Percentiles rank a stretch among this genome's conserved stretches.
These are phyloP conservation scores for Trachemys scripta DNA, from an alignment of 2,113 vertebrate species.

Conservation along the genomic window DNA sequence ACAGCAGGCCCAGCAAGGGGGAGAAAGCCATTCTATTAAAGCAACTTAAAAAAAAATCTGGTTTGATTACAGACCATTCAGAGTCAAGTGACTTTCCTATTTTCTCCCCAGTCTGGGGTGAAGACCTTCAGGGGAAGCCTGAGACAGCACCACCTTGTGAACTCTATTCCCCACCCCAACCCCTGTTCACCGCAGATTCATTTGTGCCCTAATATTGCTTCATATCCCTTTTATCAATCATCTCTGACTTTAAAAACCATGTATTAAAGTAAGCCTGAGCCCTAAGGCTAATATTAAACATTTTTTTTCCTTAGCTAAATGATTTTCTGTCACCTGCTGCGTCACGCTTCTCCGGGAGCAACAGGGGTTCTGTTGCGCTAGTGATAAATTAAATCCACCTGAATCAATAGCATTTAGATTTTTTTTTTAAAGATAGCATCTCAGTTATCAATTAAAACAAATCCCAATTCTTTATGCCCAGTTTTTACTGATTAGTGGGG, in stretches of 20 bases:
- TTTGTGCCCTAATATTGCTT: slow-evolving; percentile 63
- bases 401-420: slow-evolving; percentile 82
- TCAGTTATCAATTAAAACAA: slow-evolving; percentile 57
- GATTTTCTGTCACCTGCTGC: slow-evolving; percentile 81
- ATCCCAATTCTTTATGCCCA: slow-evolving; percentile 29
- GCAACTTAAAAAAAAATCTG: slow-evolving; percentile 27
- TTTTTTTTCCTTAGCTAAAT: slow-evolving; percentile 76
- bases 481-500: slow-evolving; percentile 64
- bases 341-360: slow-evolving; percentile 69
- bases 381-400: slow-evolving; percentile 81
- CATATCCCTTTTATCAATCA: slow-evolving; percentile 65
- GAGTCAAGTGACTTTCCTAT: slow-evolving; percentile 37
- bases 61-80: slow-evolving; percentile 61
- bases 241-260: slow-evolving; percentile 57
- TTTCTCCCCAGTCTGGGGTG: not conserved
- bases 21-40: slow-evolving; percentile 32
- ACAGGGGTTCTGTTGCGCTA: slow-evolving; percentile 69
- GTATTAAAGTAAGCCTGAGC: slow-evolving; percentile 76
- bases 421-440: slow-evolving; percentile 61
- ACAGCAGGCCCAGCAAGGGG: slow-evolving; percentile 36
- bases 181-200: slow-evolving; percentile 45
- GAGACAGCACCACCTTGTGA: not conserved
- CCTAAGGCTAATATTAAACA: slow-evolving; percentile 77
- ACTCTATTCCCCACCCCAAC: slow-evolving; percentile 50
- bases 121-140: slow-evolving; percentile 3